phyloP scores from a whole-genome alignment of 2,797 vertebrate species.

The Siniperca undulata region DNA sequence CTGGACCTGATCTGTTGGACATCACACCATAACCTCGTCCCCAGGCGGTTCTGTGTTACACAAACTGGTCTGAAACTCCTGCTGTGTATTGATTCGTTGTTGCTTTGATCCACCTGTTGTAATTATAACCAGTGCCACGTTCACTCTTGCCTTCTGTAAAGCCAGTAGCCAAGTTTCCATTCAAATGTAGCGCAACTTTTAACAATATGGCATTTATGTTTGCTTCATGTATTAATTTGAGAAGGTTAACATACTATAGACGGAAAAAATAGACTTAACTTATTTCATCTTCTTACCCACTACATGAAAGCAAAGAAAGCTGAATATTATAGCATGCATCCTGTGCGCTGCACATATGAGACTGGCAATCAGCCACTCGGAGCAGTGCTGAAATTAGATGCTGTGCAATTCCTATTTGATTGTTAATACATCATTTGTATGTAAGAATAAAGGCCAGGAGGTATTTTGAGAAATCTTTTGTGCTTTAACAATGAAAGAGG shows the following conservation, averaged over 20 bases:
- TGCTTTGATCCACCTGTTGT: constrained; percentile 33
- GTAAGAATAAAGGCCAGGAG: background rate
- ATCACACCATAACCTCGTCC: constrained; percentile 39
- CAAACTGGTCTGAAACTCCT: constrained; percentile 51
- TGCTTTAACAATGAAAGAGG: background rate
- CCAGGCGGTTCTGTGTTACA: constrained; percentile 39
- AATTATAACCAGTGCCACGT: background rate
- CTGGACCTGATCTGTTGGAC: constrained; percentile 23
- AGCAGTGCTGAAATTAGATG: background rate
- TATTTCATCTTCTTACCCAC: background rate
- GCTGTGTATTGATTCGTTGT: constrained; percentile 33
- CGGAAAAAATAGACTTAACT: background rate
- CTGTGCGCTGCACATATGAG: background rate
- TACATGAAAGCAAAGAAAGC: background rate
- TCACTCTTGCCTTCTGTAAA: background rate
- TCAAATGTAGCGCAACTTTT: background rate
- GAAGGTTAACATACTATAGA: background rate
- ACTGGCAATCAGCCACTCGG: background rate
- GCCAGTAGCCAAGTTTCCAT: background rate
- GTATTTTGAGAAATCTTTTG: background rate
- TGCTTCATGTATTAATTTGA: background rate
- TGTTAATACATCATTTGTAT: background rate
- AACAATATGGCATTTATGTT: background rate
- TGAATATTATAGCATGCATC: background rate
- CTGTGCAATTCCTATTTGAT: background rate